Conservation (phyloP, 2,113 vertebrate species). For the Leucoraja erinaceus region DNA sequence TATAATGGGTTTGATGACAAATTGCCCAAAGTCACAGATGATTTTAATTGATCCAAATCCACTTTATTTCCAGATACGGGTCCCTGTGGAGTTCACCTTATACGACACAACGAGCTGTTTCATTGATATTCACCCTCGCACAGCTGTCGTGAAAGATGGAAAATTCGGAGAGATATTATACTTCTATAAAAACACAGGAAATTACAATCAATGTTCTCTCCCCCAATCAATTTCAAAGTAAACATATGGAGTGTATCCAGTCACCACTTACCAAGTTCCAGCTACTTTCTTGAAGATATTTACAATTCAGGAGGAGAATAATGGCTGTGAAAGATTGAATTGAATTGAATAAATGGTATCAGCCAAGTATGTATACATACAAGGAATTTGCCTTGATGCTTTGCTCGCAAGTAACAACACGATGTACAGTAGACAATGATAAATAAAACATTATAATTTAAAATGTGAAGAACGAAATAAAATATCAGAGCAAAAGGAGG, state of each 20-base stretch:
- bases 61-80: background rate
- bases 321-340: background rate
- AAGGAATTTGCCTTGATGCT: too few species aligned
- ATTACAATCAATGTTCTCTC: background rate
- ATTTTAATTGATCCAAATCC: background rate
- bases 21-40: background rate
- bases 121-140: background rate
- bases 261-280: background rate
- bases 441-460: too few species aligned
- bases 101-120: background rate
- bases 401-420: too few species aligned
- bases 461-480: too few species aligned
- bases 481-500: too few species aligned
- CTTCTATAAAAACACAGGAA: background rate
- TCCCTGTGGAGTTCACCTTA: background rate
- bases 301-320: background rate
- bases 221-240: background rate
- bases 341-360: too few species aligned
- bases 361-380: too few species aligned
- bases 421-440: too few species aligned
- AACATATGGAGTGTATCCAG: background rate
- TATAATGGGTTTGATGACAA: background rate
- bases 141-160: background rate
- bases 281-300: background rate
- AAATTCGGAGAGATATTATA: background rate